Evolutionary conservation across 2,888 invertebrate species (phyloP).

Genomic region (Tachina lurida): DNA sequence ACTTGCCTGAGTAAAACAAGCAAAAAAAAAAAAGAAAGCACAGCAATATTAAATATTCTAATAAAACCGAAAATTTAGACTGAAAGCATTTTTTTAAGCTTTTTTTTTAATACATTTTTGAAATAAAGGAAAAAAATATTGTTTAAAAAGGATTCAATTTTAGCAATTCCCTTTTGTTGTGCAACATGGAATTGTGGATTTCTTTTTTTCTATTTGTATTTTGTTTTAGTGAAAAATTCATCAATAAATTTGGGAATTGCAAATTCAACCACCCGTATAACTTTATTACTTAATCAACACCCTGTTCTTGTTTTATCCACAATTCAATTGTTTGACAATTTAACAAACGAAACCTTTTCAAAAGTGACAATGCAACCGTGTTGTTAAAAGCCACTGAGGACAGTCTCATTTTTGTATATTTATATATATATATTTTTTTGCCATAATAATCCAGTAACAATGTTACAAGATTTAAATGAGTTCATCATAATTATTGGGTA

Average conservation of each 20-base stretch:
- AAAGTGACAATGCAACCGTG: constrained; percentile 35
- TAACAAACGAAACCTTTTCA: constrained; percentile 22
- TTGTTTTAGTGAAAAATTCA: constrained; percentile 36
- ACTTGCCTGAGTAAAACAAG: constrained; percentile 6
- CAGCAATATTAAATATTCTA: constrained; percentile 64
- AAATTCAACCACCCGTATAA: constrained; percentile 47
- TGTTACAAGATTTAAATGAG: constrained; percentile 48
- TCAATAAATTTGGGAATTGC: constrained; percentile 18
- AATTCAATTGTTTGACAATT: constrained; percentile 55
- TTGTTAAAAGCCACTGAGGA: constrained; percentile 29
- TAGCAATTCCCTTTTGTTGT: constrained; percentile 48
- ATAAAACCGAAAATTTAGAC: constrained; percentile 62
- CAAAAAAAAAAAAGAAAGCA: background rate
- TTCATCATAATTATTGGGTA: constrained; percentile 40
- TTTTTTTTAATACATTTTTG: constrained; percentile 21
- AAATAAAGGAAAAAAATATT: constrained; percentile 6
- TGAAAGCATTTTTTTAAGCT: constrained; percentile 52
- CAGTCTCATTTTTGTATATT: background rate
- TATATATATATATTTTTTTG: constrained; percentile 1
- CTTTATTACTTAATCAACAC: constrained; percentile 67
- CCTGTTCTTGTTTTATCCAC: constrained; percentile 21
- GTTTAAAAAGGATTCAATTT: constrained; percentile 4
- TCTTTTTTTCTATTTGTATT: background rate
- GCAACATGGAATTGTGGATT: constrained; percentile 6
- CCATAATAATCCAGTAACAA: constrained; percentile 14